Percentiles rank a stretch among this genome's conserved stretches.
Conservation (phyloP, 2,797 vertebrate species). For the Rhadinocentrus ornatus region DNA sequence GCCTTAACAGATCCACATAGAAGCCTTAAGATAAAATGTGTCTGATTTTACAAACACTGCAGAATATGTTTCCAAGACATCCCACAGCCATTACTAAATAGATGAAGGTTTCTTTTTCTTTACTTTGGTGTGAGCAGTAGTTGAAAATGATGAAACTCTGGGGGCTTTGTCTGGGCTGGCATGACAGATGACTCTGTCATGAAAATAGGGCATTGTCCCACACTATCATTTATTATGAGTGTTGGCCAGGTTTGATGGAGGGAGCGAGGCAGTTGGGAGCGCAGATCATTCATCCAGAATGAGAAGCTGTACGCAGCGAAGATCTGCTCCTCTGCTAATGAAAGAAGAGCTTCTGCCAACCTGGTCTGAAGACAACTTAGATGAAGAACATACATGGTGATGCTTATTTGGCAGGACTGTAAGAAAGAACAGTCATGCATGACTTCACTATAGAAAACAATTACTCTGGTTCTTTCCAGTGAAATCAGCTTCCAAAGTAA, state of each 20-base stretch:
- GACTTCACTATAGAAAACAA: constrained; percentile 13
- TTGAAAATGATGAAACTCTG: constrained; percentile 82
- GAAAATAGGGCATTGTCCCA: constrained; percentile 87
- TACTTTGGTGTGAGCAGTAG: constrained; percentile 76
- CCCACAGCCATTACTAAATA: constrained; percentile 58
- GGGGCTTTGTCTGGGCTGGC: constrained; percentile 80
- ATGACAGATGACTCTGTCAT: constrained; percentile 83
- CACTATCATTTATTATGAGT: constrained; percentile 86
- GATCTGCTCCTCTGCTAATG: constrained; percentile 50
- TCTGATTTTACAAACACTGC: constrained; percentile 54
- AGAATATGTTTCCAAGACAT: constrained; percentile 53
- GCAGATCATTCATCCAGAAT: constrained; percentile 83
- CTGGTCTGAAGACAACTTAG: constrained; percentile 21
- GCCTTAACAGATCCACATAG: constrained; percentile 14
- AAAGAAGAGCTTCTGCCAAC: constrained; percentile 35
- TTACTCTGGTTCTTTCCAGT: background rate
- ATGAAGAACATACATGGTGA: constrained; percentile 7
- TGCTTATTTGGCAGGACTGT: constrained; percentile 14
- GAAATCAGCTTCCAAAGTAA: constrained; percentile 20
- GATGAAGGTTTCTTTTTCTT: constrained; percentile 70
- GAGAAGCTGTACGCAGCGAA: constrained; percentile 59
- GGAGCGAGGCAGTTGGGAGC: constrained; percentile 72
- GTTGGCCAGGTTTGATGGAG: constrained; percentile 84
- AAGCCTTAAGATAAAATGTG: constrained; percentile 31
- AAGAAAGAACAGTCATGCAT: constrained; percentile 15